These are phyloP conservation scores for Lamproptera curius DNA, from an alignment of 2,888 invertebrate genomes.

Conservation along the genomic window DNA sequence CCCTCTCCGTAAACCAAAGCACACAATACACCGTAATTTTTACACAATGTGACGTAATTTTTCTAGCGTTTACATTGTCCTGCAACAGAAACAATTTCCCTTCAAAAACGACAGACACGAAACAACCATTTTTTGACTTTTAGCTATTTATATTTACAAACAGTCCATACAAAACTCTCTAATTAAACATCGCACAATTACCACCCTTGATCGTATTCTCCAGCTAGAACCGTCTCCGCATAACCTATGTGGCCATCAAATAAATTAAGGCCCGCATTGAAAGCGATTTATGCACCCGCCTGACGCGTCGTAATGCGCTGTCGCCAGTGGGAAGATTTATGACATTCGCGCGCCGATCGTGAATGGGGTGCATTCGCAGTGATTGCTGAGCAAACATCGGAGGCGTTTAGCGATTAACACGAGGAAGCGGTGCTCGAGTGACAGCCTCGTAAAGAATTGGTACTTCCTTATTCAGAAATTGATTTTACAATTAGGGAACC, in stretches of 20 bases:
- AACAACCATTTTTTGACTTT: neutral
- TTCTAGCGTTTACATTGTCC: neutral
- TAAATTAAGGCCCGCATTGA: conserved; percentile 18
- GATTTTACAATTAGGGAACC: too few relatives aligned
- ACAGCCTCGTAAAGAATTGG: too few relatives aligned
- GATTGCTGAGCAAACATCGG: too few relatives aligned
- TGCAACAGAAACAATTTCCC: neutral
- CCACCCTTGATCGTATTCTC: too few relatives aligned
- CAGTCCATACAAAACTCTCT: neutral
- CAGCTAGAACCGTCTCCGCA: conserved; percentile 12
- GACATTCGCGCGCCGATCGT: conserved; percentile 17
- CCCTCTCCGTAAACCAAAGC: too few relatives aligned
- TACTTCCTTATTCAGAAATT: too few relatives aligned
- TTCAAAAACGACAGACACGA: too few relatives aligned
- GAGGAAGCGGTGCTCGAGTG: too few relatives aligned
- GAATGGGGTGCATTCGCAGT: conserved; percentile 16
- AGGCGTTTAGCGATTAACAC: too few relatives aligned
- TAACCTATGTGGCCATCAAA: conserved; percentile 18
- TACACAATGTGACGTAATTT: neutral
- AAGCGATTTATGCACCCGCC: conserved; percentile 21
- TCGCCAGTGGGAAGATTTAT: conserved; percentile 19
- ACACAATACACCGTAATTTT: neutral
- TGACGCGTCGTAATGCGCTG: conserved; percentile 21
- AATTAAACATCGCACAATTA: too few relatives aligned
- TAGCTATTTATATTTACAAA: neutral